Conservation (phyloP, 2,797 vertebrate species). For the Cryptoblepharus egeriae region DNA sequence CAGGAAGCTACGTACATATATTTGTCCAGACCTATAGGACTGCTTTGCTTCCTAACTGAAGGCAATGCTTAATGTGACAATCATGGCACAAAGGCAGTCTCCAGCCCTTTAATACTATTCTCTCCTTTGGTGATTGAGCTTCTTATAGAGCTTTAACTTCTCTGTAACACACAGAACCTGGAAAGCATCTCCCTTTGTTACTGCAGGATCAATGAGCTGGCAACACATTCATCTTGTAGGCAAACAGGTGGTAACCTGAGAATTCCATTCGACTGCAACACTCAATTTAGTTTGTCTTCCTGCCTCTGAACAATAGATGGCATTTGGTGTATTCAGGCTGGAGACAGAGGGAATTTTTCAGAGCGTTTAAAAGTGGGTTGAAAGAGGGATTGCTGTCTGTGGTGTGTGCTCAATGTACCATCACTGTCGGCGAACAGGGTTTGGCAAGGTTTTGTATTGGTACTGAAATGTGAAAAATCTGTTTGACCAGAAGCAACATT, state of each 20-base stretch:
- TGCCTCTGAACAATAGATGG: background rate
- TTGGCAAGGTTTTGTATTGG: background rate
- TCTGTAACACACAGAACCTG: background rate
- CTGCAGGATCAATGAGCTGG: background rate
- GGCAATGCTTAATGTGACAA: background rate
- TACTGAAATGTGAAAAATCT: background rate
- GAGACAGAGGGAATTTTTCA: background rate
- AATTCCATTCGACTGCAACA: background rate
- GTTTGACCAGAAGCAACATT: background rate
- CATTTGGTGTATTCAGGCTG: background rate
- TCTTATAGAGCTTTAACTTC: background rate
- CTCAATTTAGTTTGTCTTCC: conserved; percentile 1
- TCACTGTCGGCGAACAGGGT: background rate
- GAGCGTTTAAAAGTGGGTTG: background rate
- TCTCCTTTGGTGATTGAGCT: background rate
- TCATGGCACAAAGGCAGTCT: background rate
- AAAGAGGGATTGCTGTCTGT: background rate
- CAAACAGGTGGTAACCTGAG: conserved; percentile 17
- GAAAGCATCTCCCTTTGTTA: background rate
- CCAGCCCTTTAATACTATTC: background rate
- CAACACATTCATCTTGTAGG: background rate
- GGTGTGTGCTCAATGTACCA: background rate
- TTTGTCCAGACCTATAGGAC: background rate
- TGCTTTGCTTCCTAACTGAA: background rate
- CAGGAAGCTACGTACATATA: background rate